Evolutionary conservation across 2,888 invertebrate genomes (phyloP).

Genomic region (Neelides folsomi): DNA sequence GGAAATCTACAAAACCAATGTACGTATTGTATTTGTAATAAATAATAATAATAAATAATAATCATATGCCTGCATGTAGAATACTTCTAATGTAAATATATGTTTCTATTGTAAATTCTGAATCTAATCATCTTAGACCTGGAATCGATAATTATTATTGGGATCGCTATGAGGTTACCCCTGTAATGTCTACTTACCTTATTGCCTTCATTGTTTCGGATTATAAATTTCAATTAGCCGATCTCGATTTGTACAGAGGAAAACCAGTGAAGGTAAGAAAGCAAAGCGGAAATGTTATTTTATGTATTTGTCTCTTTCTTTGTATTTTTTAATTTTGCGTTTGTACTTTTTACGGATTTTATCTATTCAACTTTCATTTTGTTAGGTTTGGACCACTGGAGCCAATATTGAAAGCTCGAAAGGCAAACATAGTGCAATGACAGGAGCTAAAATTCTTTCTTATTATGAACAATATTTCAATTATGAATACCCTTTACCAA

Average conservation of each 20-base stretch:
- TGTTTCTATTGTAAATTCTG: background rate
- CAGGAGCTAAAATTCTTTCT: slow-evolving; percentile 14
- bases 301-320: too few relatives aligned
- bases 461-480: slow-evolving; percentile 26
- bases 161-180: slow-evolving; percentile 28
- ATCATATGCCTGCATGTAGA: background rate
- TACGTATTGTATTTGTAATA: slow-evolving; percentile 4
- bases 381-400: slow-evolving; percentile 9
- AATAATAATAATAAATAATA: background rate
- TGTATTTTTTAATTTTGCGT: too few relatives aligned
- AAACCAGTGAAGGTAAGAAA: slow-evolving; percentile 20
- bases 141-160: slow-evolving; percentile 8
- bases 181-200: slow-evolving; percentile 28
- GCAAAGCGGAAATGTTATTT: background rate
- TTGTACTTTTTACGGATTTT: background rate
- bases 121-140: background rate
- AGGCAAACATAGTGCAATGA: slow-evolving; percentile 18
- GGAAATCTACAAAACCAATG: slow-evolving; percentile 18
- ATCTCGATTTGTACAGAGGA: slow-evolving; percentile 15
- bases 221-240: slow-evolving; percentile 17
- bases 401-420: slow-evolving; percentile 10
- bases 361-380: background rate
- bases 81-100: background rate
- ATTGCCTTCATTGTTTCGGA: slow-evolving; percentile 27
- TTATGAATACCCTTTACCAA: slow-evolving; percentile 22